Conservation (phyloP, 2,888 invertebrate genomes). For the Crepidodera aurea region DNA sequence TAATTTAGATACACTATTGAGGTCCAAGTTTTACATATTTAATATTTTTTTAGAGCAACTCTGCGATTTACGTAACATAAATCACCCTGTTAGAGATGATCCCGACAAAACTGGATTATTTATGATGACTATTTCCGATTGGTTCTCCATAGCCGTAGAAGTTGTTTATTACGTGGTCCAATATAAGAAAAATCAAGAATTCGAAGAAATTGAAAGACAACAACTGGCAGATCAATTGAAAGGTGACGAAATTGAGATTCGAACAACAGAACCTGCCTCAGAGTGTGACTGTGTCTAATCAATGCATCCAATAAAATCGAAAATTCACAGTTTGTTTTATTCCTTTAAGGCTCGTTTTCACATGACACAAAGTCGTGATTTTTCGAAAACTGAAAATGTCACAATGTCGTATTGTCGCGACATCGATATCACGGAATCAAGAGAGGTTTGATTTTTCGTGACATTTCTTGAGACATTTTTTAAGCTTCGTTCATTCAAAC, state of each 20-base stretch:
- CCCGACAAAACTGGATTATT: conserved; percentile 49
- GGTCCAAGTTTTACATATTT: no score
- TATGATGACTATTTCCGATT: conserved; percentile 55
- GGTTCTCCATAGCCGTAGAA: conserved; percentile 57
- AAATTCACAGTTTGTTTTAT: no score
- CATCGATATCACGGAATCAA: no score
- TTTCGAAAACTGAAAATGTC: no score
- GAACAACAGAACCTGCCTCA: not conserved
- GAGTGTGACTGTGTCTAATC: not conserved
- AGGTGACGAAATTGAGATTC: not conserved
- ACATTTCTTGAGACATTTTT: no score
- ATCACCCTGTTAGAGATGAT: conserved; percentile 71
- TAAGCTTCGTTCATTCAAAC: no score
- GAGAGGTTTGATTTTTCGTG: no score
- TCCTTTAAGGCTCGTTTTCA: no score
- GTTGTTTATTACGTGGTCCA: conserved; percentile 57
- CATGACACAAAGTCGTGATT: no score
- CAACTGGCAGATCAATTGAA: not conserved
- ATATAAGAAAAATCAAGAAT: conserved; percentile 52
- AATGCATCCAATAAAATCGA: no score
- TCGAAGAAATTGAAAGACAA: conserved; percentile 42
- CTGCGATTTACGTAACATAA: conserved; percentile 81
- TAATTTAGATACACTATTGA: no score
- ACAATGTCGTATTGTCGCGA: no score
- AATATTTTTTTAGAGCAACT: conserved; percentile 64